phyloP scores from a whole-genome alignment of 2,113 vertebrate genomes.

The Tauraco erythrolophus region DNA sequence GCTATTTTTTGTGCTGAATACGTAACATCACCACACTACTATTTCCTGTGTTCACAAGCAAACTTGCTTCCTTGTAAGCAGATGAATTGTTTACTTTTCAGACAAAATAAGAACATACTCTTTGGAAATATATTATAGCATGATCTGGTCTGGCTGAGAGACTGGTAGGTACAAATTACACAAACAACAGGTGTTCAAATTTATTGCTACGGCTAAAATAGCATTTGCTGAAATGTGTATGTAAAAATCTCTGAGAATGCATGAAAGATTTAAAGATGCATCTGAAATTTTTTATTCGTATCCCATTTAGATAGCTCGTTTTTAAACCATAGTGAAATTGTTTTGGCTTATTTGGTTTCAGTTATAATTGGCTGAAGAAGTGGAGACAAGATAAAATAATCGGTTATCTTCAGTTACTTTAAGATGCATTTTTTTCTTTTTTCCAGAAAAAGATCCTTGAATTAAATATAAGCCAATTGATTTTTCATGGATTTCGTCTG shows the following conservation, averaged over 20 bases:
- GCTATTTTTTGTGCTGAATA: not conserved
- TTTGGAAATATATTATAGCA: not conserved
- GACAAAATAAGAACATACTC: not conserved
- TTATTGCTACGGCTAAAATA: not conserved
- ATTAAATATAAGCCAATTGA: not conserved
- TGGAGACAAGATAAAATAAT: not conserved
- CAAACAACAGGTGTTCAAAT: not conserved
- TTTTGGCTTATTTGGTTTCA: not conserved
- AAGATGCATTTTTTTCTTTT: not conserved
- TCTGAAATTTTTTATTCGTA: not conserved
- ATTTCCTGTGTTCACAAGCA: not conserved
- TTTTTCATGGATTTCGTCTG: conserved; percentile 8
- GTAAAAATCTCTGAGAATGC: not conserved
- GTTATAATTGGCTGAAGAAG: not conserved
- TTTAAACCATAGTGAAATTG: not conserved
- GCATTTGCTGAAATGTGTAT: not conserved
- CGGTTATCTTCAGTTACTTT: not conserved
- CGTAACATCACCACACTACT: not conserved
- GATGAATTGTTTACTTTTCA: not conserved
- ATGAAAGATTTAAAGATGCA: not conserved
- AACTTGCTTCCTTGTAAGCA: not conserved
- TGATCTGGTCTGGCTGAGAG: not conserved
- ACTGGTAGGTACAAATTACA: not conserved
- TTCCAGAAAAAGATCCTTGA: not conserved
- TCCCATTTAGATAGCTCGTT: not conserved